These are phyloP conservation scores for Dorcus hopei DNA, from an alignment of 2,888 invertebrate species.

Conservation along the genomic window DNA sequence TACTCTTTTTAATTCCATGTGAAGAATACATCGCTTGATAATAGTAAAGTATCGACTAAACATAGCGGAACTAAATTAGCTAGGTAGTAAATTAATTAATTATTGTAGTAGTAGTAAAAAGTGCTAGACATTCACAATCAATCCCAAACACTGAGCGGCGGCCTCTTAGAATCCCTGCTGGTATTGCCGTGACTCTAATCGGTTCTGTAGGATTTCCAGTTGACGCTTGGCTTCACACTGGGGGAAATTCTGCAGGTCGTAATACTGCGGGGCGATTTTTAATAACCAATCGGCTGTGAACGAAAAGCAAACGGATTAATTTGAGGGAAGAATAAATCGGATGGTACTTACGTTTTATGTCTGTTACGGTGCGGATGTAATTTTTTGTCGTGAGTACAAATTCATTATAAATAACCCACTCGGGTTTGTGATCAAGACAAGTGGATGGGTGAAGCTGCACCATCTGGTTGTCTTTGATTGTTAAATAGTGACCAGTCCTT, in stretches of 20 bases:
- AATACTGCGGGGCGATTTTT: constrained; percentile 95
- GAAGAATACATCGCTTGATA: constrained; percentile 3
- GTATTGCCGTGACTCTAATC: constrained; percentile 82
- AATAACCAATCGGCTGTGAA: constrained; percentile 86
- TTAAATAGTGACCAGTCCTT: constrained; percentile 95
- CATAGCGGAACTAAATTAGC: background rate
- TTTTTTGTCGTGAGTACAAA: constrained; percentile 99
- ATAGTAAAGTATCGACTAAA: constrained; percentile 4
- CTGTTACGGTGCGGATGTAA: constrained; percentile 98
- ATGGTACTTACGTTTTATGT: constrained; percentile 86
- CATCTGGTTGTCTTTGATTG: constrained; percentile 98
- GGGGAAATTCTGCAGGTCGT: constrained; percentile 97
- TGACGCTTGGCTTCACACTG: constrained; percentile 95
- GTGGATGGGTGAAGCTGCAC: constrained; percentile 99
- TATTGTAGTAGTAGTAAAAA: background rate
- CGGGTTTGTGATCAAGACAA: constrained; percentile 98
- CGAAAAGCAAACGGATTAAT: constrained; percentile 9
- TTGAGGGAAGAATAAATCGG: background rate
- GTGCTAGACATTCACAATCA: background rate
- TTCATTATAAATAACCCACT: constrained; percentile 99
- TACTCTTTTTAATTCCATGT: constrained; percentile 9
- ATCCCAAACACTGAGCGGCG: background rate
- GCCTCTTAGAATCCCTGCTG: constrained; percentile 81
- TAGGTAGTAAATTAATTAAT: background rate
- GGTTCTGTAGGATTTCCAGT: constrained; percentile 80